phyloP scores from a whole-genome alignment of 2,888 invertebrate genomes.

The Taenaris catops region DNA sequence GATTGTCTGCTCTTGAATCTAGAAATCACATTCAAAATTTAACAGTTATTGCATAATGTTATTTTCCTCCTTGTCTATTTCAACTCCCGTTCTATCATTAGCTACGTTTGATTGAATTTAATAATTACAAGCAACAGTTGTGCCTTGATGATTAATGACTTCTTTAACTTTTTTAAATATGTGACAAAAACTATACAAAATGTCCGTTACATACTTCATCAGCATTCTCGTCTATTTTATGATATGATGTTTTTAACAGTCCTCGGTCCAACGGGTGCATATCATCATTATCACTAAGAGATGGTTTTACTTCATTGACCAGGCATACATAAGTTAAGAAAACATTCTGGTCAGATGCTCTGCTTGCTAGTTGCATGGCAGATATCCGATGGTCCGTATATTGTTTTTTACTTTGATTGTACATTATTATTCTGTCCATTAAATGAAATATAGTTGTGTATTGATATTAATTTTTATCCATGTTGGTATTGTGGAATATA shows the following conservation, averaged over 20 bases:
- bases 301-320: conserved; percentile 44
- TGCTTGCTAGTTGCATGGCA: conserved; percentile 29
- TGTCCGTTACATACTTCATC: conserved; percentile 24
- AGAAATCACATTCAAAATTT: too few relatives aligned
- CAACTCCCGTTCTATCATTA: too few relatives aligned
- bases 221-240: conserved; percentile 21
- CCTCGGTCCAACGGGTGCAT: conserved; percentile 18
- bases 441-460: neutral
- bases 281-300: conserved; percentile 21
- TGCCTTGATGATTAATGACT: too few relatives aligned
- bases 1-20: conserved; percentile 41
- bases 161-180: too few relatives aligned
- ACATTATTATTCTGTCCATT: neutral
- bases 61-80: too few relatives aligned
- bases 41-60: too few relatives aligned
- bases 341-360: conserved; percentile 55
- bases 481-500: too few relatives aligned
- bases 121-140: too few relatives aligned
- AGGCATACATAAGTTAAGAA: conserved; percentile 55
- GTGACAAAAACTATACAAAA: too few relatives aligned
- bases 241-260: conserved; percentile 21
- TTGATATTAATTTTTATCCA: conserved; percentile 4
- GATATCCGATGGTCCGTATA: conserved; percentile 11
- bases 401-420: conserved; percentile 1
- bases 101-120: too few relatives aligned